Evolutionary conservation across 1,140 invertebrate genomes (phyloP).

Genomic region (Penaeus vannamei): DNA sequence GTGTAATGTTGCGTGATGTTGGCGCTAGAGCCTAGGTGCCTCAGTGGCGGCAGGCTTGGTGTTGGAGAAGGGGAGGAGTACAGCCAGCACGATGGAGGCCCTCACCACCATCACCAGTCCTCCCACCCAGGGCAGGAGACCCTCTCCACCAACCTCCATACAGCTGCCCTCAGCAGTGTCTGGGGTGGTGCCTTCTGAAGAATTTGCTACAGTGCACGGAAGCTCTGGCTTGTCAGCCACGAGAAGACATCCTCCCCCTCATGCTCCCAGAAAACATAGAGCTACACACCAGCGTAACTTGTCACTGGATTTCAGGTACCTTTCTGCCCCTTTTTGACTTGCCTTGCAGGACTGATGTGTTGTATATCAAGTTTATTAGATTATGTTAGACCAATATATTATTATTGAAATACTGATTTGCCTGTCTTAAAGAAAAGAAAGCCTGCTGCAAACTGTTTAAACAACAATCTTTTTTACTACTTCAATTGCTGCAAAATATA

Average conservation of each 20-base stretch:
- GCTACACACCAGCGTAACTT: constrained; percentile 84
- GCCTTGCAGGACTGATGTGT: background rate
- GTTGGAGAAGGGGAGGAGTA: constrained; percentile 42
- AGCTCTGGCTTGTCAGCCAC: constrained; percentile 8
- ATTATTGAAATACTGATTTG: too few species aligned
- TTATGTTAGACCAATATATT: too few species aligned
- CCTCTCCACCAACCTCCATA: background rate
- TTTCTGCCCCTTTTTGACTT: background rate
- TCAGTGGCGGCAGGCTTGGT: constrained; percentile 51
- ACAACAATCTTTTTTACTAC: too few species aligned
- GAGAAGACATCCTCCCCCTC: constrained; percentile 50
- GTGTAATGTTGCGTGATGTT: constrained; percentile 65
- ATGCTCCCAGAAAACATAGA: constrained; percentile 74
- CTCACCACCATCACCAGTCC: constrained; percentile 14
- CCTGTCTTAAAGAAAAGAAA: too few species aligned
- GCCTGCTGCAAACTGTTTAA: too few species aligned
- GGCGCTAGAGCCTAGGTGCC: constrained; percentile 36
- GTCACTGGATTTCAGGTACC: constrained; percentile 82
- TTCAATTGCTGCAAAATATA: too few species aligned
- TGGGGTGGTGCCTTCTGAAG: constrained; percentile 41
- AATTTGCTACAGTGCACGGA: constrained; percentile 64
- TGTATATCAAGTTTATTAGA: constrained; percentile 80
- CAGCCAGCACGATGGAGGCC: constrained; percentile 49
- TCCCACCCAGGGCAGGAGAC: constrained; percentile 34
- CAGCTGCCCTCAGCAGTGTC: constrained; percentile 18